phyloP scores from a whole-genome alignment of 2,797 vertebrate genomes.

The Channallabes apus region DNA sequence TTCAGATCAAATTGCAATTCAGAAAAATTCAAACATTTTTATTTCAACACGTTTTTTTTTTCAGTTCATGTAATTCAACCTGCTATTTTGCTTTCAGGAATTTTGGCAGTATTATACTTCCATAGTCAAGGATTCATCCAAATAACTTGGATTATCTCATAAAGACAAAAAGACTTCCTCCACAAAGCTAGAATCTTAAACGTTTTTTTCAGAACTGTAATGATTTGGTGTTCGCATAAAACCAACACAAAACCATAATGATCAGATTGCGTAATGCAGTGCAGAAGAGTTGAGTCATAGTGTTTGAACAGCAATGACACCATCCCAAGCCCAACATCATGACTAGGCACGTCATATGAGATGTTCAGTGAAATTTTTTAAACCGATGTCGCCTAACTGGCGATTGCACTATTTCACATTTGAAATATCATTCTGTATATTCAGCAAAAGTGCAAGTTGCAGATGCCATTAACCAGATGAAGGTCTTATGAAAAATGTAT shows the following conservation, averaged over 20 bases:
- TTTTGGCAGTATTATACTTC: no score
- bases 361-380: neutral
- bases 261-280: neutral
- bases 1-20: no score
- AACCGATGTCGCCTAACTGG: neutral
- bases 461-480: neutral
- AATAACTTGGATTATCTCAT: neutral
- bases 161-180: neutral
- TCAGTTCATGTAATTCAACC: no score
- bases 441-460: neutral
- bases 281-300: constrained; percentile 11
- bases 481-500: constrained; percentile 1
- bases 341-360: neutral
- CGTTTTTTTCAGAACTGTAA: neutral
- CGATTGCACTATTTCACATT: neutral
- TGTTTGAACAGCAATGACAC: neutral
- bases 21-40: no score
- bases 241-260: neutral
- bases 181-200: neutral
- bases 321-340: neutral
- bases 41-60: no score
- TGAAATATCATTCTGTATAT: neutral
- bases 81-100: no score
- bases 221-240: neutral
- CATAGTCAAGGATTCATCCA: no score